phyloP scores from a whole-genome alignment of 2,888 invertebrate genomes.

The Eudemis profundana region DNA sequence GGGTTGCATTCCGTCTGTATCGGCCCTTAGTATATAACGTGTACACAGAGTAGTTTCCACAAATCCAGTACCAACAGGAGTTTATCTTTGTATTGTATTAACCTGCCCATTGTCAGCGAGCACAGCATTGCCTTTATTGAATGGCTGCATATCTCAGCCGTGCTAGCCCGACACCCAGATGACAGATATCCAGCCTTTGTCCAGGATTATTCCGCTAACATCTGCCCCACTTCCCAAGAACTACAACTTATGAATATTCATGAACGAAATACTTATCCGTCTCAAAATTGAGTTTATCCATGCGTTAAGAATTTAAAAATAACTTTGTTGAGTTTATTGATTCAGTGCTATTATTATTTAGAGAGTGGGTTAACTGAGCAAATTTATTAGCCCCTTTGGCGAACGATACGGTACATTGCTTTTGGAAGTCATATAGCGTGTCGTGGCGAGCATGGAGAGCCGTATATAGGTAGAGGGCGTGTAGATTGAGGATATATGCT shows the following conservation, averaged over 20 bases:
- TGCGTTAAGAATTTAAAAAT: slow-evolving; percentile 31
- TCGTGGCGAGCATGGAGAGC: slow-evolving; percentile 14
- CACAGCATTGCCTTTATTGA: slow-evolving; percentile 36
- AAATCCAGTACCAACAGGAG: slow-evolving; percentile 1
- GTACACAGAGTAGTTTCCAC: neutral
- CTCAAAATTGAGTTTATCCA: slow-evolving; percentile 14
- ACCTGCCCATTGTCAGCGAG: slow-evolving; percentile 32
- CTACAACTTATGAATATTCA: slow-evolving; percentile 22
- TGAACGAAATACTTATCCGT: slow-evolving; percentile 11
- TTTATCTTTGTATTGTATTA: slow-evolving; percentile 39
- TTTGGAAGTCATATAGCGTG: slow-evolving; percentile 40
- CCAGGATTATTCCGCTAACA: slow-evolving; percentile 14
- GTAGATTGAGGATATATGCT: slow-evolving; percentile 32
- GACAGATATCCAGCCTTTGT: slow-evolving; percentile 41
- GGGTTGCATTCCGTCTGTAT: no score
- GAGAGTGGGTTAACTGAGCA: slow-evolving; percentile 19
- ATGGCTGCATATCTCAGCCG: slow-evolving; percentile 38
- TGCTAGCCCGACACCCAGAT: slow-evolving; percentile 27
- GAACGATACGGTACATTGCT: slow-evolving; percentile 37
- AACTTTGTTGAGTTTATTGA: slow-evolving; percentile 26
- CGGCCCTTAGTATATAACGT: neutral
- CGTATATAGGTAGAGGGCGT: neutral
- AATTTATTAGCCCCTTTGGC: slow-evolving; percentile 40
- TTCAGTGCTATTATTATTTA: slow-evolving; percentile 34
- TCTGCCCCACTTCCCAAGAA: slow-evolving; percentile 20